phyloP scores from a whole-genome alignment of 2,888 invertebrate species.

The Eupithecia dodoneata region DNA sequence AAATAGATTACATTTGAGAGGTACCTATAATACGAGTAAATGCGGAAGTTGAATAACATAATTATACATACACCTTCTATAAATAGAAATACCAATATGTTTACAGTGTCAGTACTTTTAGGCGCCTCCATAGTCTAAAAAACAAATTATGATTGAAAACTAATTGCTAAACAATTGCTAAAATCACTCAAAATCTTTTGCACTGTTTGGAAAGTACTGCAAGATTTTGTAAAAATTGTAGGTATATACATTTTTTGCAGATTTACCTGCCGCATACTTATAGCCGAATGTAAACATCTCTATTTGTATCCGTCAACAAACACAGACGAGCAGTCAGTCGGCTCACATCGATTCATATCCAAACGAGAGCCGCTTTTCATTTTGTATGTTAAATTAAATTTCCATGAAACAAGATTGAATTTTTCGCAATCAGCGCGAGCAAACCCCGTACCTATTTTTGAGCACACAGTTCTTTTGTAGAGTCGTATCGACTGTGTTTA shows the following conservation, averaged over 20 bases:
- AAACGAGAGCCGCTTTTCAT: constrained; percentile 78
- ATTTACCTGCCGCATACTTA: constrained; percentile 7
- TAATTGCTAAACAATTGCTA: neutral
- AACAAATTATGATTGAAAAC: neutral
- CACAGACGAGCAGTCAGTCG: constrained; percentile 78
- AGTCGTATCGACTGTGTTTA: constrained; percentile 23
- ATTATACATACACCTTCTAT: too few species aligned
- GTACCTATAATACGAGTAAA: too few species aligned
- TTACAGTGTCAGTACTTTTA: too few species aligned
- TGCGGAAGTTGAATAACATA: too few species aligned
- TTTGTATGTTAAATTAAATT: constrained; percentile 84
- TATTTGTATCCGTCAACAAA: constrained; percentile 65
- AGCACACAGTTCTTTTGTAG: constrained; percentile 44
- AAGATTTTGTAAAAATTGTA: neutral
- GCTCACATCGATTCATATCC: constrained; percentile 80
- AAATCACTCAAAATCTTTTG: neutral
- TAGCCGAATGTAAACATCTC: constrained; percentile 40
- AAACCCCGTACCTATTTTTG: constrained; percentile 64
- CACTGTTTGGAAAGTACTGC: neutral
- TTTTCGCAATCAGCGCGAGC: constrained; percentile 81
- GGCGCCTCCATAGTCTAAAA: too few species aligned
- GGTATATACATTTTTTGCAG: neutral
- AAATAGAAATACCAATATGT: too few species aligned
- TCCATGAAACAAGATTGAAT: constrained; percentile 84
- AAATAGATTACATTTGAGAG: too few species aligned